A percentile compares a stretch with the other conserved stretches of the same genome.
phyloP scores from a whole-genome alignment of 37 sponge, comb jelly and placozoan species.

The Oopsacas minuta region DNA sequence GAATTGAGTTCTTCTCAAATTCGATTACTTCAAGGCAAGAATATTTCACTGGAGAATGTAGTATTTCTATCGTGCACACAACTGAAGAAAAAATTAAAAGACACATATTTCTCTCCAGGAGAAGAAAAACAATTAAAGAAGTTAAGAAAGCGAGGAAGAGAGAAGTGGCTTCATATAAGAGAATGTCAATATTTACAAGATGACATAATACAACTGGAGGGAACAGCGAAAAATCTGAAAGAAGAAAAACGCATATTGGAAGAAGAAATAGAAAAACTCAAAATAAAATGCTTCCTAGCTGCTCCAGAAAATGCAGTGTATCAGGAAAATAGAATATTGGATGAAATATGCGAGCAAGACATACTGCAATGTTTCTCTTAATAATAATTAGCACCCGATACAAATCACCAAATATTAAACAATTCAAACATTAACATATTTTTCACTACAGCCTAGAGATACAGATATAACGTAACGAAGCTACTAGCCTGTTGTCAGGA shows the following conservation, averaged over 20 bases:
- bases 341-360: neutral
- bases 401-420: too few species aligned
- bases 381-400: too few species aligned
- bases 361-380: neutral
- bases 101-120: neutral
- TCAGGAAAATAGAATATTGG: neutral
- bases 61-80: neutral
- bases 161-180: neutral
- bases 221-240: neutral
- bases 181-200: neutral
- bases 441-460: too few species aligned
- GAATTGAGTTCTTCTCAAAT: neutral
- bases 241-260: neutral
- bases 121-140: neutral
- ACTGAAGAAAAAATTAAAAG: neutral
- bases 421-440: too few species aligned
- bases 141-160: neutral
- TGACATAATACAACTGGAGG: neutral
- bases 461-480: too few species aligned
- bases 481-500: too few species aligned
- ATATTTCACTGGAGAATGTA: neutral
- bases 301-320: neutral
- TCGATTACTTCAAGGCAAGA: neutral
- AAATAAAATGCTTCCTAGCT: neutral
- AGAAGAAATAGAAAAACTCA: neutral